Evolutionary conservation across 2,888 invertebrate species (phyloP).

Genomic region (Frankliniella intonsa): DNA sequence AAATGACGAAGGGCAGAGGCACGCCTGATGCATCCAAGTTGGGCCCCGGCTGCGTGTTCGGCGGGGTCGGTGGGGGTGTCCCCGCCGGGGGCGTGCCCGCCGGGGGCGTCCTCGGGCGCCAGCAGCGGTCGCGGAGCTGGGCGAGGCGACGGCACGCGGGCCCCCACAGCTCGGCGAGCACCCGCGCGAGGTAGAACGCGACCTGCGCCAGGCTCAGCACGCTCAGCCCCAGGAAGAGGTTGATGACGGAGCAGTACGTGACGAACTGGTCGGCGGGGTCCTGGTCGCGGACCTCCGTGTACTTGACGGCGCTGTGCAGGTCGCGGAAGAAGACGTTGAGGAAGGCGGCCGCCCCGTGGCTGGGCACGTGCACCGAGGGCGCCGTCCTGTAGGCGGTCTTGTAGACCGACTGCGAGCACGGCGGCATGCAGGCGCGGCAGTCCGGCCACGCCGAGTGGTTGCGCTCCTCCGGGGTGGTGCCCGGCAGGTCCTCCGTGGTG

Average conservation of each 20-base stretch:
- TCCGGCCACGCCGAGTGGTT: background rate
- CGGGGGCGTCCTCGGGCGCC: background rate
- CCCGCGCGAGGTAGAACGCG: background rate
- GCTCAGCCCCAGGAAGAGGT: background rate
- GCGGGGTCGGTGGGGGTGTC: background rate
- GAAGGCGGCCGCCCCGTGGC: background rate
- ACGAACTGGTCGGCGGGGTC: background rate
- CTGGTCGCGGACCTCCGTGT: background rate
- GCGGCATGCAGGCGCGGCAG: background rate
- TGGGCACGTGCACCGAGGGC: background rate
- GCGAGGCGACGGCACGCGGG: background rate
- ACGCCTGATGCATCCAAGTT: background rate
- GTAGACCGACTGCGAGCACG: background rate
- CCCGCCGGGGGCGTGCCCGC: background rate
- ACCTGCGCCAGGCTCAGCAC: background rate
- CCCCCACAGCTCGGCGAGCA: background rate
- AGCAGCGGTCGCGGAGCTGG: background rate
- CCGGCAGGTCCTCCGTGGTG: background rate
- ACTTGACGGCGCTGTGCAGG: slow-evolving; percentile 17
- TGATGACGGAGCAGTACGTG: background rate
- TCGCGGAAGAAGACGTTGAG: background rate
- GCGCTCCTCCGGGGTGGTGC: background rate
- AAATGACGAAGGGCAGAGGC: background rate
- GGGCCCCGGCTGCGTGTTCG: background rate
- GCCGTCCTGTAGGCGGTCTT: background rate